Conservation (phyloP, 2,888 invertebrate species). For the Paralinhomoeus sp. region DNA sequence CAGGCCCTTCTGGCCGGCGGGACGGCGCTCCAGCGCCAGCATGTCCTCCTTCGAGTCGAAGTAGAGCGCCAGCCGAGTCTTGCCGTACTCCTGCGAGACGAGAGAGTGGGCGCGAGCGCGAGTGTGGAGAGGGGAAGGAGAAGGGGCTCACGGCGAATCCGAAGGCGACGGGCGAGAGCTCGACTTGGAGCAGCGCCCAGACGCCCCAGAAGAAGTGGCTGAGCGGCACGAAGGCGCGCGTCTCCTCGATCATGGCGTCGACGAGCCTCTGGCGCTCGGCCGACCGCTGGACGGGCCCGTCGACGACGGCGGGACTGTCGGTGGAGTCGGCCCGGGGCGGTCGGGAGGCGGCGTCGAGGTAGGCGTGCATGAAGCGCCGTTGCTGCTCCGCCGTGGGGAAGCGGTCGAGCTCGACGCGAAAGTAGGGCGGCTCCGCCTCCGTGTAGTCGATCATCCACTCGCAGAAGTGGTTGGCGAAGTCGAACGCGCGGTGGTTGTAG, state of each 20-base stretch:
- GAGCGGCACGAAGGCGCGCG: conserved; percentile 56
- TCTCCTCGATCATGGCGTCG: conserved; percentile 35
- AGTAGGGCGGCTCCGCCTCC: conserved; percentile 50
- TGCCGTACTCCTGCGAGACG: no score
- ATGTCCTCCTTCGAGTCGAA: no score
- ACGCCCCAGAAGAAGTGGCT: conserved; percentile 81
- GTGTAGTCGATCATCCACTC: conserved; percentile 75
- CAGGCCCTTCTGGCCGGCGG: no score
- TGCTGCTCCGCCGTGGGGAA: conserved; percentile 57
- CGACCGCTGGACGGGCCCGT: no score
- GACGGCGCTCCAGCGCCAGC: no score
- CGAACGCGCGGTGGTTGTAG: conserved; percentile 75
- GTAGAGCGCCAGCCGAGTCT: no score
- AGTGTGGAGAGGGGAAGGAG: no score
- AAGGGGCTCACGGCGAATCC: conserved; percentile 12
- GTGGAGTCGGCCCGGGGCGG: not conserved
- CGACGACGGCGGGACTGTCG: no score
- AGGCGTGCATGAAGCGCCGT: conserved; percentile 32
- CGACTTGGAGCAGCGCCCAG: conserved; percentile 40
- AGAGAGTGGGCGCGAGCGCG: no score
- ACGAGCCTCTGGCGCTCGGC: no score
- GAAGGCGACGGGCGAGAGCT: conserved; percentile 22
- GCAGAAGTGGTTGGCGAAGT: conserved; percentile 75
- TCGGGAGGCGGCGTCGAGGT: conserved; percentile 1
- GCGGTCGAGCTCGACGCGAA: conserved; percentile 41